A percentile compares a stretch with the other conserved stretches of the same genome.
These are phyloP conservation scores for Siniperca scherzeri DNA, from an alignment of 2,797 vertebrate species.

Conservation along the genomic window DNA sequence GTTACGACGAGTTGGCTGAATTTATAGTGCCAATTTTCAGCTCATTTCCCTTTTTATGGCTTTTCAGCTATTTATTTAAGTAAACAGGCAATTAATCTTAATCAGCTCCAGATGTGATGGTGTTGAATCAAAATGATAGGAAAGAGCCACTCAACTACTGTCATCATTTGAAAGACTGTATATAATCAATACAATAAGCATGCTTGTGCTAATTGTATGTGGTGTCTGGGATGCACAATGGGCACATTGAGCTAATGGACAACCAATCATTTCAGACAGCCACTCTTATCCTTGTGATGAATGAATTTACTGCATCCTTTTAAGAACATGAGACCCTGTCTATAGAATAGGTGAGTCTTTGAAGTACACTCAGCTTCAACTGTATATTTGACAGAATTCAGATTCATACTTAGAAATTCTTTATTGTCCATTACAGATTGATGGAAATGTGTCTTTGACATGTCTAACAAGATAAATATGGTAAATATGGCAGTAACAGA, in stretches of 20 bases:
- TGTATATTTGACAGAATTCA: not conserved
- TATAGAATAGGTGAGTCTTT: not conserved
- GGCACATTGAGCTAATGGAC: constrained; percentile 26
- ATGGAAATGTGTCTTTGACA: constrained; percentile 4
- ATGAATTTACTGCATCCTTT: constrained; percentile 28
- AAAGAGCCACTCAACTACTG: not conserved
- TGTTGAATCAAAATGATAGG: constrained; percentile 4
- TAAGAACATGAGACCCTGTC: not conserved
- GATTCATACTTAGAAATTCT: not conserved
- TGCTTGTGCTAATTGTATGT: constrained; percentile 6
- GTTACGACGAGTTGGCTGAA: constrained; percentile 5
- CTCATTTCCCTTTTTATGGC: constrained; percentile 54
- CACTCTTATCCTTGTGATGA: constrained; percentile 16
- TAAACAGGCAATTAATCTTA: constrained; percentile 50
- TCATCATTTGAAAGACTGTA: constrained; percentile 5
- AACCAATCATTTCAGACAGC: constrained; percentile 32
- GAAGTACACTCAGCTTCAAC: constrained; percentile 2
- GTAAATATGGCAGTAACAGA: not conserved
- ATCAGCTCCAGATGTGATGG: constrained; percentile 43
- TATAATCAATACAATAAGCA: constrained; percentile 37
- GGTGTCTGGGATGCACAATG: not conserved
- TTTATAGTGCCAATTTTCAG: constrained; percentile 39
- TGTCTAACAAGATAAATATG: not conserved
- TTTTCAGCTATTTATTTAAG: constrained; percentile 52
- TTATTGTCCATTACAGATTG: not conserved